phyloP scores from a whole-genome alignment of 2,113 vertebrate species.

The Thunnus maccoyii region DNA sequence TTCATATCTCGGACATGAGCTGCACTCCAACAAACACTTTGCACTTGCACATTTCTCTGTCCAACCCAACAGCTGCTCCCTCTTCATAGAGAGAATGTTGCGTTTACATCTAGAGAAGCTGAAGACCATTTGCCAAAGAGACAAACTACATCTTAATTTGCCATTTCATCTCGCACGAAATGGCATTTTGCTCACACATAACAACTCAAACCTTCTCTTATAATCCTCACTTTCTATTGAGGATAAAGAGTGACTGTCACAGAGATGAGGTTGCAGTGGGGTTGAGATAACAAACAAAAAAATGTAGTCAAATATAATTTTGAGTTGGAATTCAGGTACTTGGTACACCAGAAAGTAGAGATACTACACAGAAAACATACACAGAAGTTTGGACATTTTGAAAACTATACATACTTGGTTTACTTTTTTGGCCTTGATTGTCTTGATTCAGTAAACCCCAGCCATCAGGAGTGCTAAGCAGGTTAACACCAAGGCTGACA shows the following conservation, averaged over 20 bases:
- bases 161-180: neutral
- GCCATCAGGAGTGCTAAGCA: neutral
- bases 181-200: neutral
- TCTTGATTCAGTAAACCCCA: neutral
- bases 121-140: neutral
- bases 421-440: neutral
- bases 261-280: neutral
- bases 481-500: constrained; percentile 5
- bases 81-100: neutral
- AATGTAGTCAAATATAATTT: neutral
- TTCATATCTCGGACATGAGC: neutral
- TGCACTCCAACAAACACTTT: neutral
- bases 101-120: neutral
- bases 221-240: neutral
- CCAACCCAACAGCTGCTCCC: constrained; percentile 19
- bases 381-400: neutral
- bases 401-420: neutral
- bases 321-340: neutral
- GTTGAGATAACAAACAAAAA: constrained; percentile 14
- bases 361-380: neutral
- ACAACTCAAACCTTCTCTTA: neutral
- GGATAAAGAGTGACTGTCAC: neutral
- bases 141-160: neutral
- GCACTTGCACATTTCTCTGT: neutral
- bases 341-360: neutral